Evolutionary conservation across 2,888 invertebrate species (phyloP), one percentile per base, ranked within the genome.

Genomic region (Brachypalpus laphriformis): DNA sequence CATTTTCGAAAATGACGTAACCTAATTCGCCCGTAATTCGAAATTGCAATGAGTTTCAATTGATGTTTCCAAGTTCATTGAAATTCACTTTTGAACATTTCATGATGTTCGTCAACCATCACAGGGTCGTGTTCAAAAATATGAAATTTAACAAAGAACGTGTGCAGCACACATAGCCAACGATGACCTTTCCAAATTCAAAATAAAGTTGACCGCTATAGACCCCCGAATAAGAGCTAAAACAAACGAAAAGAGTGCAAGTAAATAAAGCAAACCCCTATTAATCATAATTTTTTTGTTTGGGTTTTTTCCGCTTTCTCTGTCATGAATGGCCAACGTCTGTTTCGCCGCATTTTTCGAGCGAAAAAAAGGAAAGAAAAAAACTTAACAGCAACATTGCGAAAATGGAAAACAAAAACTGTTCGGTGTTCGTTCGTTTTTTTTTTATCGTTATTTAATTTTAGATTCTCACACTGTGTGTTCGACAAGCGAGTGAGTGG

Each of bases 371-470:
- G 22, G 65, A 54, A 57, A 40, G n/a, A 63, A 22, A 75, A 54
- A 65, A 65, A 18, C 20, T 8, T 2, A 59, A 31, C 31, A 54
- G 54, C 34, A 74, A 74, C 51, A 54, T 74, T 74, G 63, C 74
- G 6, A 74, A 74, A 74, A 66, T 57, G 47, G 31, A 22, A 18
- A 49, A 56, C 37, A 61, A 75, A 66, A 66, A 57, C 57, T n/a
- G 20, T 66, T 57, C 56, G 40, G 25, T 31, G 57, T 42, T 42
- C 42, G 54, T 54, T 57, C 16, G 6, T 31, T 47, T 57, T 25
- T 34, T 70, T 77, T 70, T 37, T 47, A 34, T 66, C 51, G 65
- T 68, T 70, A 70, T 70, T 71, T 78, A 78, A 78, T 78, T 71
- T 78, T 78, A 78, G 78, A 78, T 42, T 49, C 70, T 20, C 49